Evolutionary conservation across 2,888 invertebrate species (phyloP), one percentile per base, ranked within the genome.

Genomic region (Venusia cambrica): DNA sequence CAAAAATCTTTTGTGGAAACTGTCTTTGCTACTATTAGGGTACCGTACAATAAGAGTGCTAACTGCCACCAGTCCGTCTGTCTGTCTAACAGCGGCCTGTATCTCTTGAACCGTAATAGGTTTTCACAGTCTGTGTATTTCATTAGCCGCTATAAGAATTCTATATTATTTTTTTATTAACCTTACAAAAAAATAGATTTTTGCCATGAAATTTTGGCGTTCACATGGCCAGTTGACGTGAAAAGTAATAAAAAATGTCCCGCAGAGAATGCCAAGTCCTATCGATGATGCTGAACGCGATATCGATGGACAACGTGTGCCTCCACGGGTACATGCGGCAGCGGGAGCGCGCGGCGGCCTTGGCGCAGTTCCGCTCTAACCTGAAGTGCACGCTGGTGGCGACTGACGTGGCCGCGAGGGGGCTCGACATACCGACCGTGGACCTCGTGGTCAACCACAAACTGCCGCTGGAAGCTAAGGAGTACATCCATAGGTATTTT

Each of bases 321-420:
- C 87, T 99, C 4, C 99, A 99, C 77, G 97, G 97, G 0, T 95
- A 95, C 90, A 94, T 98, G 83, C 88, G 94, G 5, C 99, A 99
- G 73, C 90, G 90, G 48, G 93, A 97, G 62, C 90, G 99, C 3
- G 89, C 96, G 16, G 90, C 93, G 0, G 92, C 98, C 0, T 88
- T 99, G 1, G 90, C 93, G 4, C 93, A 92, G 67, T 99, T 99
- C 74, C 94, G 98, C 58, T 97, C 98, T 0, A 95, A 95, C 66
- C 91, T 93, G 32, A 90, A 93, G 3, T 93, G 93, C 56, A 96
- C 98, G 9, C 87, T 99, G 8, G 93, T 99, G 32, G 97, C 98
- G 0, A 99, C 99, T 0, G 98, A 99, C 81, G 97, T 99, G 0
- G 99, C 98, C 0, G 96, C 97, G 31, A 90, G 98, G 76, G 98